phyloP scores from a whole-genome alignment of 2,888 invertebrate genomes.

The Ferrisia virgata region DNA sequence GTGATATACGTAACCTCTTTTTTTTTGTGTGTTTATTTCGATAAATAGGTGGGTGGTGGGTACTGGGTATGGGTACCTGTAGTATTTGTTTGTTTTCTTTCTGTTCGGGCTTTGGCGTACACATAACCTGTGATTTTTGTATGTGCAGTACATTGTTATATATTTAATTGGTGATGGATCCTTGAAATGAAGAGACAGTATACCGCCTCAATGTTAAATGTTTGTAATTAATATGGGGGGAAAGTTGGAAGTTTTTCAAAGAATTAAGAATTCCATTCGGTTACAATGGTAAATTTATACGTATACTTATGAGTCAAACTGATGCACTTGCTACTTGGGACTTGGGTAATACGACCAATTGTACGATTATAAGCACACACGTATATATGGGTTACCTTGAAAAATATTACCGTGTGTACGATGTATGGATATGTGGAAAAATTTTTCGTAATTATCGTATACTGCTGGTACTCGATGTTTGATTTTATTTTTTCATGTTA shows the following conservation, averaged over 20 bases:
- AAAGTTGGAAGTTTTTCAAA: neutral
- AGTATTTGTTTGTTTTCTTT: neutral
- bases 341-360: neutral
- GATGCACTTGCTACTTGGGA: no score
- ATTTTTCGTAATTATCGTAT: neutral
- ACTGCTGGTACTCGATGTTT: neutral
- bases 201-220: neutral
- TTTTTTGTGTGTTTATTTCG: no score
- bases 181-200: neutral
- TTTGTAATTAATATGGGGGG: neutral
- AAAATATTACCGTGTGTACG: neutral
- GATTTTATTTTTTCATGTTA: no score
- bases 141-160: neutral
- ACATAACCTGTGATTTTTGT: neutral
- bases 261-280: neutral
- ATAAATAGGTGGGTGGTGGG: no score
- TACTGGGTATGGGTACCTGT: no score
- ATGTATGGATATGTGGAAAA: neutral
- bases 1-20: neutral
- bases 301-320: neutral
- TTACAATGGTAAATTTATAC: neutral
- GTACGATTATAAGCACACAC: neutral
- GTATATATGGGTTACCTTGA: neutral
- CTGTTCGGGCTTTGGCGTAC: neutral
- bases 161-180: neutral